Conservation (phyloP, 2,888 invertebrate genomes). For the Empis stercorea region DNA sequence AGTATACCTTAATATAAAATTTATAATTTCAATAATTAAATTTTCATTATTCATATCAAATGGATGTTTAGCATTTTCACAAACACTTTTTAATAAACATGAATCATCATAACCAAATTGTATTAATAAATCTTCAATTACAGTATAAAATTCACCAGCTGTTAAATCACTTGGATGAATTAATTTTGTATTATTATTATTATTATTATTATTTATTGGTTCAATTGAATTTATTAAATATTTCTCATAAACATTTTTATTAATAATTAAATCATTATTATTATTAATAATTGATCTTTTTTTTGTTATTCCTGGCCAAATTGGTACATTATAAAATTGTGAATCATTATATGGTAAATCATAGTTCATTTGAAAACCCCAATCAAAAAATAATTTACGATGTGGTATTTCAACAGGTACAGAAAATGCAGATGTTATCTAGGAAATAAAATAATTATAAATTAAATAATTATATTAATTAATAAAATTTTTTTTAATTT, state of each 20-base stretch:
- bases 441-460: background rate
- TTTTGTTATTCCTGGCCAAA: slow-evolving; percentile 23
- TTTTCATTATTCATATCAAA: slow-evolving; percentile 41
- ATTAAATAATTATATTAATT: background rate
- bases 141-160: slow-evolving; percentile 30
- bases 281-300: slow-evolving; percentile 4
- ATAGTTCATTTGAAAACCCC: slow-evolving; percentile 34
- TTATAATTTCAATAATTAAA: slow-evolving; percentile 52
- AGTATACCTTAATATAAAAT: slow-evolving; percentile 57
- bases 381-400: slow-evolving; percentile 28
- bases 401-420: slow-evolving; percentile 27
- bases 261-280: background rate
- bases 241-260: background rate
- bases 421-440: slow-evolving; percentile 30
- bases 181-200: background rate
- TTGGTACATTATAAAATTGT: slow-evolving; percentile 29
- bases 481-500: background rate
- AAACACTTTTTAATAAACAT: slow-evolving; percentile 55
- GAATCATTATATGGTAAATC: slow-evolving; percentile 23
- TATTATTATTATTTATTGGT: background rate
- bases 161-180: slow-evolving; percentile 29
- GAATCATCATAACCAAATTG: slow-evolving; percentile 35
- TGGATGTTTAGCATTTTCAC: slow-evolving; percentile 51
- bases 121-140: slow-evolving; percentile 25
- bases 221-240: background rate